Evolutionary conservation across 2,113 vertebrate species (phyloP), one percentile per base, ranked within the genome.

Genomic region (Hippocampus abdominalis): DNA sequence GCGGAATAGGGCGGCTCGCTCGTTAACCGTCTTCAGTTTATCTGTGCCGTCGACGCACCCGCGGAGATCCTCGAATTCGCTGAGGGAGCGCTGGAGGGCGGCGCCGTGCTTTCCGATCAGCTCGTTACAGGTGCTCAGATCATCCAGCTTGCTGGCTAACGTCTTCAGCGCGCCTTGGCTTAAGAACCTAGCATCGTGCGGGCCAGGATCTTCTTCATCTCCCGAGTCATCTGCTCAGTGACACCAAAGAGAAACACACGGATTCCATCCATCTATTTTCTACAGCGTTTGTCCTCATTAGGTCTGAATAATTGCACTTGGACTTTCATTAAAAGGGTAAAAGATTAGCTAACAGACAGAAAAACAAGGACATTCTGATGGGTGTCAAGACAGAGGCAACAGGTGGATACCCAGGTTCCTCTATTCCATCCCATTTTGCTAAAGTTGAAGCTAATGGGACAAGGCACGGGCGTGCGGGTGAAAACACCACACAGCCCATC

Each of bases 91-190:
- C 91, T 98, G 96, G 44, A 98, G 95, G 2, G 96, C 96, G 0
- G 95, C 94, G 0, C 96, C 95, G 15, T 98, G 96, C 85, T 97
- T 98, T n/a, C 94, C 94, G 0, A 98, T 94, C 72, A 98, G 94
- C 84, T 98, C 96, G 65, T 95, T 96, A 91, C 95, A 98, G 0
- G 94, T 95, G 91, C 93, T 94, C 85, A 98, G 93, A 80, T 96
- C 95, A 5, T 96, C 96, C 71, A 98, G 86, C 84, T 97, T 98
- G 72, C 88, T 86, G 51, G 93, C 93, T 85, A 98, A 94, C 69
- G 75, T 92, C 84, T 94, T 94, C 73, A 98, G 86, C 23, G 93
- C 92, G 82, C 91, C 71, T 71, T 94, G 94, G 75, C 93, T 93
- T 77, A 95, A 91, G 7, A 89, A 91, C 81, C 93, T 94, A 81